phyloP scores from a whole-genome alignment of 2,888 invertebrate genomes.

The Artemia sp. region DNA sequence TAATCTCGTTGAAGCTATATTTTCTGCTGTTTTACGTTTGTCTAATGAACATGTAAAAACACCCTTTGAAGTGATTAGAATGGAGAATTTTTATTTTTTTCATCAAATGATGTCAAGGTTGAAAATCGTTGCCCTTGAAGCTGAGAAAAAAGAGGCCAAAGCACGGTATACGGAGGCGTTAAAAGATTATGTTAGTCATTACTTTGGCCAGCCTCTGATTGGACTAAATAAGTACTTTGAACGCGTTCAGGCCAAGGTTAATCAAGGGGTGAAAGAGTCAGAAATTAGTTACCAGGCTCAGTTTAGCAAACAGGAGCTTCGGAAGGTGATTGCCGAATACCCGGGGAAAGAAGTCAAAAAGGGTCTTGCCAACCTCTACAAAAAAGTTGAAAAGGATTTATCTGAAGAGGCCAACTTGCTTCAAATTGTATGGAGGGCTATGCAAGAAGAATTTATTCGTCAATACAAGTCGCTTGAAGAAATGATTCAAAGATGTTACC shows the following conservation, averaged over 20 bases:
- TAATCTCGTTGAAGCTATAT: conserved; percentile 59
- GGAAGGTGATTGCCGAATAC: conserved; percentile 84
- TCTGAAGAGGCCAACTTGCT: conserved; percentile 82
- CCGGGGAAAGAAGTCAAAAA: conserved; percentile 81
- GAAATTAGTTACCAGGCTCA: conserved; percentile 96
- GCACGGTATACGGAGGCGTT: conserved; percentile 74
- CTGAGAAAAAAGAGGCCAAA: conserved; percentile 73
- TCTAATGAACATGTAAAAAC: conserved; percentile 73
- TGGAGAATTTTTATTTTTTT: conserved; percentile 91
- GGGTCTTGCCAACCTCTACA: conserved; percentile 76
- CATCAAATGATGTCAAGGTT: conserved; percentile 67
- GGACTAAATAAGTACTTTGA: conserved; percentile 91
- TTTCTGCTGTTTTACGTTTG: conserved; percentile 59
- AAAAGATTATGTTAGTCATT: conserved; percentile 74
- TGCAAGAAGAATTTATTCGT: conserved; percentile 97
- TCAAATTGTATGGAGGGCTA: conserved; percentile 95
- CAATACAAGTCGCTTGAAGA: conserved; percentile 87
- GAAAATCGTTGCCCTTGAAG: conserved; percentile 74
- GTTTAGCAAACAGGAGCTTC: conserved; percentile 86
- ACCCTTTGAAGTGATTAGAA: conserved; percentile 74
- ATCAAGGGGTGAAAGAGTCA: conserved; percentile 82
- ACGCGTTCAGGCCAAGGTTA: conserved; percentile 80
- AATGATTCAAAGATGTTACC: conserved; percentile 85
- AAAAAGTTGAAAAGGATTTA: conserved; percentile 91
- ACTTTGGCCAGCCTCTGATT: conserved; percentile 81